These are phyloP conservation scores for Ostrea denselamellosa DNA, from an alignment of 1,140 invertebrate genomes.

Conservation along the genomic window DNA sequence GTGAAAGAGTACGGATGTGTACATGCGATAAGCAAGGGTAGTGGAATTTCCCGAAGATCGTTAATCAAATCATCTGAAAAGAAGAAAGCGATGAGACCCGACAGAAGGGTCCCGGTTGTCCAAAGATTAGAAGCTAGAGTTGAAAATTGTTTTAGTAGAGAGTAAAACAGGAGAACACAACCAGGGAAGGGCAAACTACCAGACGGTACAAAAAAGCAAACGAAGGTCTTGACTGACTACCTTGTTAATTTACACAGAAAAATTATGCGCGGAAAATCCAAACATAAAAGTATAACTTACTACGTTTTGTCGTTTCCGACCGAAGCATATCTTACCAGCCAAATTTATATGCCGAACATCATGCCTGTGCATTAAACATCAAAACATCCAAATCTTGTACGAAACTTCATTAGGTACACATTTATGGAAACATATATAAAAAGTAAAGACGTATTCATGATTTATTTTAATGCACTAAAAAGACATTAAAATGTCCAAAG, in stretches of 20 bases:
- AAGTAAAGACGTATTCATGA: no score
- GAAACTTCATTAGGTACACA: no score
- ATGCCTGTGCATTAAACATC: conserved; percentile 42
- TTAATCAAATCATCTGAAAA: conserved; percentile 3
- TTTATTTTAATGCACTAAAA: no score
- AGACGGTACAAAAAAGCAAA: conserved; percentile 42
- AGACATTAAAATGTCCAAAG: no score
- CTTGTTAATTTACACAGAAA: conserved; percentile 47
- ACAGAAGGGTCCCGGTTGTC: not conserved
- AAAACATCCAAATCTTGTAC: conserved; percentile 3
- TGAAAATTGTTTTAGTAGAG: conserved; percentile 19
- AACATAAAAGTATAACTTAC: not conserved
- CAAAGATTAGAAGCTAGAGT: not conserved
- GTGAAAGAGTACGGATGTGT: conserved; percentile 30
- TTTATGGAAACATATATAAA: no score
- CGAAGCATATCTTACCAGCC: not conserved
- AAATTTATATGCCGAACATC: conserved; percentile 25
- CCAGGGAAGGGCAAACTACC: conserved; percentile 48
- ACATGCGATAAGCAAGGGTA: conserved; percentile 10
- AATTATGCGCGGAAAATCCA: conserved; percentile 48
- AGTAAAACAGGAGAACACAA: conserved; percentile 52
- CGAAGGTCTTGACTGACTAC: conserved; percentile 49
- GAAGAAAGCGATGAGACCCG: not conserved
- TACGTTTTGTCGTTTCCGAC: conserved; percentile 42
- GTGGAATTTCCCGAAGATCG: not conserved